Evolutionary conservation across 1,140 invertebrate species (phyloP).

Genomic region (Caenorhabditis tropicalis): DNA sequence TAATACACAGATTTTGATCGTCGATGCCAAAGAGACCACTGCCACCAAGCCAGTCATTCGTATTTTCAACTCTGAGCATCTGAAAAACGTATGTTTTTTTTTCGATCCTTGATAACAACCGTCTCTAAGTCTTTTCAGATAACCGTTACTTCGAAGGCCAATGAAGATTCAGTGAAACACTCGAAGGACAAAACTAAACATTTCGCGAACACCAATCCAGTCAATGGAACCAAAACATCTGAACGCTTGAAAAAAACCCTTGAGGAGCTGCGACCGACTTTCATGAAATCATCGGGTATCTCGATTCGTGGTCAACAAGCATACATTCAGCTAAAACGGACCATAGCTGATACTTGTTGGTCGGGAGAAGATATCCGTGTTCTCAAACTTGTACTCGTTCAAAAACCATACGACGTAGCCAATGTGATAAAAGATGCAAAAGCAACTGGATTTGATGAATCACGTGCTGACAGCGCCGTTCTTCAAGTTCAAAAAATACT

Average conservation of each 20-base stretch:
- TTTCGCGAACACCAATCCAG: not conserved
- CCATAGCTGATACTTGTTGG: not conserved
- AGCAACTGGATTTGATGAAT: not conserved
- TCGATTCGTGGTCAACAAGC: conserved; percentile 3
- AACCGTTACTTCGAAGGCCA: not conserved
- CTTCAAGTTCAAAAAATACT: conserved; percentile 50
- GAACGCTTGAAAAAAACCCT: conserved; percentile 10
- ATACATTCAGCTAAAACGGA: not conserved
- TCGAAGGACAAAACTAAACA: not conserved
- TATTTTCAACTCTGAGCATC: conserved; percentile 40
- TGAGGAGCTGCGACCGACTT: not conserved
- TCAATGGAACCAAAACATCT: not conserved
- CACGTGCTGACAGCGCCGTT: not conserved
- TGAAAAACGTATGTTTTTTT: conserved; percentile 4
- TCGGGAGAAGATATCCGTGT: conserved; percentile 7
- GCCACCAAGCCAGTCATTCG: conserved; percentile 35
- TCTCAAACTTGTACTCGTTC: not conserved
- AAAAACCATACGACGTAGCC: not conserved
- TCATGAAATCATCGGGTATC: not conserved
- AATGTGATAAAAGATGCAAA: conserved; percentile 3
- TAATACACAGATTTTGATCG: conserved; percentile 44
- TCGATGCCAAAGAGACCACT: conserved; percentile 48
- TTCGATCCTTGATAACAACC: not conserved
- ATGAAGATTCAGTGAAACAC: not conserved
- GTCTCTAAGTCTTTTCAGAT: not conserved